phyloP scores from a whole-genome alignment of 2,113 vertebrate species.

The Hippocampus abdominalis region DNA sequence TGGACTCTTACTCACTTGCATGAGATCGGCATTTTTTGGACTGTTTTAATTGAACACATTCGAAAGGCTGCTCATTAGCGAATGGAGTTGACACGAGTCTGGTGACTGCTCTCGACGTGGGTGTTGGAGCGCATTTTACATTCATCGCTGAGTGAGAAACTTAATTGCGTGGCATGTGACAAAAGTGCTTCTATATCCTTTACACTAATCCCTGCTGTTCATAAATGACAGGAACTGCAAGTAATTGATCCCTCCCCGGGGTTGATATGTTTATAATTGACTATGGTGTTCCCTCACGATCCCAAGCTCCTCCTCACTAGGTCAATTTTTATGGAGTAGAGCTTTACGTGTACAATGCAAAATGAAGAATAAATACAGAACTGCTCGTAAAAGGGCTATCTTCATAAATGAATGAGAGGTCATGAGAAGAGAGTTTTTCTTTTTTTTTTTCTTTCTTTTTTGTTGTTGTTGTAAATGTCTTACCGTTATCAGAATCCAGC shows the following conservation, averaged over 20 bases:
- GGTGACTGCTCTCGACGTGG: conserved; percentile 20
- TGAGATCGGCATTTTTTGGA: not conserved
- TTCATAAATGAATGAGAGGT: too few relatives aligned
- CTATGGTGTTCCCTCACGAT: not conserved
- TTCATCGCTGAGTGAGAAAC: conserved; percentile 15
- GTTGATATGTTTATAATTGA: not conserved
- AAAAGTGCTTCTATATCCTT: not conserved
- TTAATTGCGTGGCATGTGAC: conserved; percentile 12
- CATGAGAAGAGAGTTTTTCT: too few relatives aligned
- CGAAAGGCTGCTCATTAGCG: conserved; percentile 42
- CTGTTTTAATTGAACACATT: not conserved
- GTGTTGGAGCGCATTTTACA: conserved; percentile 20
- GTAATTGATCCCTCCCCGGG: not conserved
- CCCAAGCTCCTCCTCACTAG: too few relatives aligned
- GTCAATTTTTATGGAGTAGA: too few relatives aligned
- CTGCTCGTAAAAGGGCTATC: too few relatives aligned
- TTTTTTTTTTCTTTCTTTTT: too few relatives aligned
- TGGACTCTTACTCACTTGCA: not conserved
- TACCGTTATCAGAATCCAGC: too few relatives aligned
- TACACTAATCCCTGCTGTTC: not conserved
- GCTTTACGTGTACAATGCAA: not conserved
- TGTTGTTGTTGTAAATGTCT: too few relatives aligned
- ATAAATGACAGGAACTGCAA: not conserved
- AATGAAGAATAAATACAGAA: too few relatives aligned
- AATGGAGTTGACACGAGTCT: conserved; percentile 40